Percentiles rank a stretch among this genome's conserved stretches.
phyloP scores from a whole-genome alignment of 1,140 invertebrate species.

The Trichomalopsis sarcophagae region DNA sequence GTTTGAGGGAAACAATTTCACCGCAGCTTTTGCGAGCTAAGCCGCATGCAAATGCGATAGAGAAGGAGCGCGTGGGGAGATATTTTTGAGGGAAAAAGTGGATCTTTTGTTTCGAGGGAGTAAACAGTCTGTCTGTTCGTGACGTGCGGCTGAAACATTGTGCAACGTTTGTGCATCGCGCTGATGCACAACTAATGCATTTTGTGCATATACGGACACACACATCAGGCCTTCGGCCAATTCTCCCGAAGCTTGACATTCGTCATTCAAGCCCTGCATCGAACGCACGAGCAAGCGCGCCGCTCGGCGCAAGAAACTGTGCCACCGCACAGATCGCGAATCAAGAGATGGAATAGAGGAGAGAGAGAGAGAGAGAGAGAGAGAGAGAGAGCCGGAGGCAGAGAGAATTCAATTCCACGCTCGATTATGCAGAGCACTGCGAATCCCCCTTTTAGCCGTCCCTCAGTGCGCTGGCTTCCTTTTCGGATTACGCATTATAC shows the following conservation, averaged over 20 bases:
- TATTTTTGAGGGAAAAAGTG: not conserved
- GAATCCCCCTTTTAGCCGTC: conserved; percentile 44
- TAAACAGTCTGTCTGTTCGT: not conserved
- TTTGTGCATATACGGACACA: too few species aligned
- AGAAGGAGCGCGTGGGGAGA: not conserved
- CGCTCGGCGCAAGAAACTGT: conserved; percentile 8
- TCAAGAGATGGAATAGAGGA: not conserved
- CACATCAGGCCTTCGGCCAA: not conserved
- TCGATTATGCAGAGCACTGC: conserved; percentile 61
- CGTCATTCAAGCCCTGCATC: not conserved
- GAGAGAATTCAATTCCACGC: conserved; percentile 67
- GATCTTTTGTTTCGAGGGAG: not conserved
- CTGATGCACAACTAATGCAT: not conserved
- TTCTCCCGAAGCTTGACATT: not conserved
- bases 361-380: not conserved
- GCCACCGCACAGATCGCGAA: conserved; percentile 4
- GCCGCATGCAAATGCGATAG: conserved; percentile 21
- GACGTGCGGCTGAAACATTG: not conserved
- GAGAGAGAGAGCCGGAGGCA: conserved; percentile 21
- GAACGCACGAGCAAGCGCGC: not conserved
- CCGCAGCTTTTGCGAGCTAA: not conserved
- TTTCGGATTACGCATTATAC: conserved; percentile 55
- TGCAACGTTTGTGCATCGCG: not conserved
- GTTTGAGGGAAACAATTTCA: conserved; percentile 35
- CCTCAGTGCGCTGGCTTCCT: conserved; percentile 34